Conservation (phyloP, 1,140 invertebrate species). For the Euwallacea fornicatus region DNA sequence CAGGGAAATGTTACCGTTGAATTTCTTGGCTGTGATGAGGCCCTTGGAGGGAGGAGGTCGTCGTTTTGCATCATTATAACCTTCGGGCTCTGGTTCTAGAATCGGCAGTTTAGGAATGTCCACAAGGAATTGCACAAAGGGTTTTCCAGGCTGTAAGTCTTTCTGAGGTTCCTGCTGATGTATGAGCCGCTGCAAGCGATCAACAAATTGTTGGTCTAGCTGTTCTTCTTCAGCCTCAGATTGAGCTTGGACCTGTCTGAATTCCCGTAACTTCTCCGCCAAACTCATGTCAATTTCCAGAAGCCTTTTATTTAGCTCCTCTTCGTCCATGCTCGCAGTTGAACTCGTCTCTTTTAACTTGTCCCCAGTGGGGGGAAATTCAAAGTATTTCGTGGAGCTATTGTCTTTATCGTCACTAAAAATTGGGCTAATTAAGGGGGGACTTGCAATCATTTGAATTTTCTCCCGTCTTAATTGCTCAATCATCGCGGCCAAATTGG, state of each 20-base stretch:
- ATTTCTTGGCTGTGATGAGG: slow-evolving; percentile 40
- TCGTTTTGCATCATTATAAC: slow-evolving; percentile 2
- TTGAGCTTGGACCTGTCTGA: slow-evolving; percentile 15
- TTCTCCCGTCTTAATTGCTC: slow-evolving; percentile 61
- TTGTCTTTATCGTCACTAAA: slow-evolving; percentile 33
- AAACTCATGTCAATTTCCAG: slow-evolving; percentile 45
- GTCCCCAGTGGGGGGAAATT: slow-evolving; percentile 41
- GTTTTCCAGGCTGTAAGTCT: neutral
- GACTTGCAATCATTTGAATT: slow-evolving; percentile 46
- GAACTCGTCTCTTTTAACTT: slow-evolving; percentile 31
- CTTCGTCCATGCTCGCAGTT: slow-evolving; percentile 37
- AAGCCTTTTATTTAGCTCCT: slow-evolving; percentile 40
- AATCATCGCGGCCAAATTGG: slow-evolving; percentile 58
- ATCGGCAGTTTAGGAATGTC: slow-evolving; percentile 49
- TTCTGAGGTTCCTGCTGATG: slow-evolving; percentile 6
- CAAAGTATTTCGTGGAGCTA: slow-evolving; percentile 41
- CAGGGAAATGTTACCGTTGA: slow-evolving; percentile 52
- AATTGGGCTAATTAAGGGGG: slow-evolving; percentile 8
- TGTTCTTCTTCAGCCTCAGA: neutral
- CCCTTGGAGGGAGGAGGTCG: slow-evolving; percentile 47
- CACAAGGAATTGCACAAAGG: slow-evolving; percentile 41
- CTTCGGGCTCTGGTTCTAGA: slow-evolving; percentile 32
- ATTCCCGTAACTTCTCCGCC: slow-evolving; percentile 41
- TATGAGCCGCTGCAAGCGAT: slow-evolving; percentile 26
- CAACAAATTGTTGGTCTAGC: slow-evolving; percentile 26